phyloP scores from a whole-genome alignment of 2,113 vertebrate genomes.

The Callaeas wilsoni region DNA sequence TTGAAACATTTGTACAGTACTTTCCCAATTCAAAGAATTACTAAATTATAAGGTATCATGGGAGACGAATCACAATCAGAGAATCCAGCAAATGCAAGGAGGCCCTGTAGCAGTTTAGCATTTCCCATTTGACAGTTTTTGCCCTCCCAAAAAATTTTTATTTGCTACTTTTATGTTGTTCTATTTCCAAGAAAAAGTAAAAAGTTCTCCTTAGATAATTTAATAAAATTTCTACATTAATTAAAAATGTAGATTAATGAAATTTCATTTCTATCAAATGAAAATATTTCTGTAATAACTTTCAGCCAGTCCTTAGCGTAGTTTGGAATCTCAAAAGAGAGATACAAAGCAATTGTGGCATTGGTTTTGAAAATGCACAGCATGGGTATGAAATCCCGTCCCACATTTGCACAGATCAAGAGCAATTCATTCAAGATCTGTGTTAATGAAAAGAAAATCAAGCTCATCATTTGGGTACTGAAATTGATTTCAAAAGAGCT shows the following conservation, averaged over 20 bases:
- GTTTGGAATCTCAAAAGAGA: not conserved
- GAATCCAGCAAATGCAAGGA: not conserved
- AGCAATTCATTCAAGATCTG: not conserved
- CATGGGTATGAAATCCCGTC: not conserved
- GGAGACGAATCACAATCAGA: not conserved
- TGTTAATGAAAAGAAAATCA: not conserved
- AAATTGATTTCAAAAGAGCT: not conserved
- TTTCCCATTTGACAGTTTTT: not conserved
- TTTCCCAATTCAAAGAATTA: not conserved
- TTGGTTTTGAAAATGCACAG: not conserved
- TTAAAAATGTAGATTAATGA: not conserved
- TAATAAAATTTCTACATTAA: not conserved
- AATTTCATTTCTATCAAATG: not conserved
- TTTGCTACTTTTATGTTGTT: not conserved
- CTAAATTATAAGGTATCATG: not conserved
- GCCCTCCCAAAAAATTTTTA: not conserved
- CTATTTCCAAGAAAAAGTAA: not conserved
- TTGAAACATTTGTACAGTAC: not conserved
- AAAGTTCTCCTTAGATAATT: not conserved
- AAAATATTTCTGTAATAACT: not conserved
- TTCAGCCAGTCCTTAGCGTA: not conserved
- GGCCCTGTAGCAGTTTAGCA: not conserved
- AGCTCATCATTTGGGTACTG: not conserved
- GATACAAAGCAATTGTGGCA: not conserved
- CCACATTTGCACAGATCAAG: not conserved